Evolutionary conservation across 1,140 invertebrate species (phyloP), one percentile per base, ranked within the genome.

Genomic region (Eupeodes corollae): DNA sequence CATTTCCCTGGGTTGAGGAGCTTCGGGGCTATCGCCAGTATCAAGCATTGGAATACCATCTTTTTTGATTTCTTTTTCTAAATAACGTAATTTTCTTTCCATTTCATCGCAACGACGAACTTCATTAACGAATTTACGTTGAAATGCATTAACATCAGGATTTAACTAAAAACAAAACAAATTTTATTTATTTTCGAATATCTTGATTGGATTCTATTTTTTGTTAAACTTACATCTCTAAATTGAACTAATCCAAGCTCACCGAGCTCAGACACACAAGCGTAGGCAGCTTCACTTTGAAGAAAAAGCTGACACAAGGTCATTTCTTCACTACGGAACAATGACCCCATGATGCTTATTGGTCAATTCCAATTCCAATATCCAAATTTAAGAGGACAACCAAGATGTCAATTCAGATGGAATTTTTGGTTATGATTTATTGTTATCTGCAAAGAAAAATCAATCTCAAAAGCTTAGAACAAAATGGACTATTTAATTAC

Each of bases 1-100:
- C 93, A 99, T 99, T 73, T 99, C 96, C 44, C 94, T 76, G 1
- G 96, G 94, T 58, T 95, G 91, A 0, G 96, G 96, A 10, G 96
- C 96, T 70, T 98, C 94, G 0, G 95, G 95, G 68, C 91, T 97
- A 65, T 99, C 95, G 1, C 92, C 93, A 1, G 91, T 92, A 59
- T 98, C 94, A 66, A 95, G 65, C 85, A 98, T 95, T 1, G 91
- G 91, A 52, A 99, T 96, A 6, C 80, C 87, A 74, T 99, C 96
- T 59, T 96, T 97, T 54, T 92, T 89, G 52, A 99, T 97, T 73
- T 99, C 95, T 63, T 94, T 96, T 68, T 99, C 95, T 59, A 99
- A 70, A 66, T 95, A 99, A 9, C 92, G 82, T 32, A 96, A 72
- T 68, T 94, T 94, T 30, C 92, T 76, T 71, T 96, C 91, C 91